A percentile compares a stretch with the other conserved stretches of the same genome.
Evolutionary conservation across 2,113 vertebrate species (phyloP).

Genomic region (Cichladusa arquata): DNA sequence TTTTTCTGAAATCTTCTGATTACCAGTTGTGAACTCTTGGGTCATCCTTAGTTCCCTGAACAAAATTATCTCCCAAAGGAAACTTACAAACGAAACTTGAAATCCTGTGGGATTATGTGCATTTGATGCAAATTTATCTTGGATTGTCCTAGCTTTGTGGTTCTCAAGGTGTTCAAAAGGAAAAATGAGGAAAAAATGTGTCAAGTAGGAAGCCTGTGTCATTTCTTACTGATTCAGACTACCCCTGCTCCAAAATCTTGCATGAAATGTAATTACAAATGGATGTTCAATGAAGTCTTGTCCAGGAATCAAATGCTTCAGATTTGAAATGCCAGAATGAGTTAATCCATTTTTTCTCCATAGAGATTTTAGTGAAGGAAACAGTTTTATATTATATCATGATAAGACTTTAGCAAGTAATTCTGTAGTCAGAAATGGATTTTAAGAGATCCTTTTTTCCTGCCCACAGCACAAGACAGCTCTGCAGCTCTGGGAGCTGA

Average conservation of each 20-base stretch:
- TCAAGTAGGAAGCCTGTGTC: neutral
- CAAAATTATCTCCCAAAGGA: neutral
- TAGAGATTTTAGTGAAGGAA: neutral
- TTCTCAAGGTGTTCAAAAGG: neutral
- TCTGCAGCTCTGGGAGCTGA: neutral
- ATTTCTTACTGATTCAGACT: neutral
- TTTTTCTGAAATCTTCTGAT: neutral
- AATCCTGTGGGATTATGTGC: neutral
- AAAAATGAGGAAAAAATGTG: neutral
- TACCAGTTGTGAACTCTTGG: neutral
- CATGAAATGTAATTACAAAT: accelerated
- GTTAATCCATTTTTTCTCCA: neutral
- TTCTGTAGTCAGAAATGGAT: neutral
- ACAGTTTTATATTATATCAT: neutral
- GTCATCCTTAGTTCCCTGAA: neutral
- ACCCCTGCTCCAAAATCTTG: neutral
- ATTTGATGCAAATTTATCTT: neutral
- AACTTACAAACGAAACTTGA: neutral
- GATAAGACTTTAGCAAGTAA: neutral
- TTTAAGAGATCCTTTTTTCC: neutral
- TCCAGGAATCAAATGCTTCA: neutral
- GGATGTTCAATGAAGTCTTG: neutral
- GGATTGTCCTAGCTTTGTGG: neutral
- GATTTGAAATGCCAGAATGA: neutral
- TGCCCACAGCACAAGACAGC: neutral